phyloP scores from a whole-genome alignment of 1,140 invertebrate species.

The Drosophila prosaltans region DNA sequence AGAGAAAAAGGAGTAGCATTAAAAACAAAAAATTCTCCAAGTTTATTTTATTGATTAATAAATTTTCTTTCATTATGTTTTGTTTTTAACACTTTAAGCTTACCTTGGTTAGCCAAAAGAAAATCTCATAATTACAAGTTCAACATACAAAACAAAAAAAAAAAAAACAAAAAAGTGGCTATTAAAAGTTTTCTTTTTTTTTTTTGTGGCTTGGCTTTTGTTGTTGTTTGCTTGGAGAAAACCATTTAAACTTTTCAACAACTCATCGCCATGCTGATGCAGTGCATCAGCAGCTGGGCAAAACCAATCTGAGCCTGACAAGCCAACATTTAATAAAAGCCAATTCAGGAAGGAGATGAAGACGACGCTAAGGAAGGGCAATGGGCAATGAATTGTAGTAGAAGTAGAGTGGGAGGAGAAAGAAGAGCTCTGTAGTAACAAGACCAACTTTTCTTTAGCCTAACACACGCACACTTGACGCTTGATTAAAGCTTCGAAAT shows the following conservation, averaged over 20 bases:
- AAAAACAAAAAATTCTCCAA: conserved; percentile 1
- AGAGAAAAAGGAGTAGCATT: background rate
- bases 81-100: conserved; percentile 1
- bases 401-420: conserved; percentile 17
- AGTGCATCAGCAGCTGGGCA: conserved; percentile 33
- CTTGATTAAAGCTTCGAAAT: conserved; percentile 70
- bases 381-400: background rate
- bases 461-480: conserved; percentile 37
- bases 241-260: conserved; percentile 79
- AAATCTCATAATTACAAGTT: conserved; percentile 13
- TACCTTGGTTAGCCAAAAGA: conserved; percentile 10
- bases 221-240: conserved; percentile 47
- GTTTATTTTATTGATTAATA: conserved; percentile 10
- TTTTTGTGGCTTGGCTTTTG: background rate
- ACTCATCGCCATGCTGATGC: conserved; percentile 50
- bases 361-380: conserved; percentile 10
- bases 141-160: conserved; percentile 15
- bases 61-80: conserved; percentile 6
- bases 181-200: conserved; percentile 26
- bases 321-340: conserved; percentile 70
- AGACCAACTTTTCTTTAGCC: conserved; percentile 43
- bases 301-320: conserved; percentile 72
- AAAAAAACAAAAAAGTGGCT: conserved; percentile 15
- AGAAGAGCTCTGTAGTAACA: conserved; percentile 47
- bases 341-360: conserved; percentile 41